A percentile compares a stretch with the other conserved stretches of the same genome.
These are phyloP conservation scores for Typhlichthys eigenmanni DNA, from an alignment of 2,797 vertebrate genomes.

Conservation along the genomic window DNA sequence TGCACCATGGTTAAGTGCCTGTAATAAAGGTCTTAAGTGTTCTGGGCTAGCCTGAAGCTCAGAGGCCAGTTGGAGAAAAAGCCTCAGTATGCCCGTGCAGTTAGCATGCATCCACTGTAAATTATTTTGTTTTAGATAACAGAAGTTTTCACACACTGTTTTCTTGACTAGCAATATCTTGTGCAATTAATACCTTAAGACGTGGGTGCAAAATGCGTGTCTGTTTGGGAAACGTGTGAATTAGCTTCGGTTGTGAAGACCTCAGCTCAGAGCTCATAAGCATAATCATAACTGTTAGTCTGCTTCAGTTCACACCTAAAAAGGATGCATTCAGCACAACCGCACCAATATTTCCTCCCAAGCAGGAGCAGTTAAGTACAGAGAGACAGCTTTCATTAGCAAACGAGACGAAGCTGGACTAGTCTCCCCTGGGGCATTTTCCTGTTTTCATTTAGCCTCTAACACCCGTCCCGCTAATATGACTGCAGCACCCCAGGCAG, in stretches of 20 bases:
- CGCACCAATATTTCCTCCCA: not conserved
- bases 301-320: slow-evolving; percentile 9
- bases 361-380: slow-evolving; percentile 8
- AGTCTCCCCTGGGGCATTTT: slow-evolving; percentile 29
- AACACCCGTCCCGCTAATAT: slow-evolving; percentile 46
- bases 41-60: slow-evolving; percentile 58
- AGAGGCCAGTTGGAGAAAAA: slow-evolving; percentile 49
- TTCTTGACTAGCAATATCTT: slow-evolving; percentile 37
- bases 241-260: too few species aligned
- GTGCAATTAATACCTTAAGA: slow-evolving; percentile 45
- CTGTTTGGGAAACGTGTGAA: too few species aligned
- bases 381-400: slow-evolving; percentile 33
- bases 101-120: slow-evolving; percentile 25
- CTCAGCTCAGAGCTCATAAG: not conserved
- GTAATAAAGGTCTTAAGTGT: slow-evolving; percentile 73
- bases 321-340: slow-evolving; percentile 15
- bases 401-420: slow-evolving; percentile 17
- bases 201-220: slow-evolving; percentile 6
- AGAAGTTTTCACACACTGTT: slow-evolving; percentile 29
- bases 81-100: slow-evolving; percentile 19
- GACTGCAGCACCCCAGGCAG: slow-evolving; percentile 39
- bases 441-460: slow-evolving; percentile 56
- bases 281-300: slow-evolving; percentile 4
- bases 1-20: slow-evolving; percentile 65
- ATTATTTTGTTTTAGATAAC: slow-evolving; percentile 38